Conservation (phyloP, 2,888 invertebrate genomes). For the Drosophila neonasuta region DNA sequence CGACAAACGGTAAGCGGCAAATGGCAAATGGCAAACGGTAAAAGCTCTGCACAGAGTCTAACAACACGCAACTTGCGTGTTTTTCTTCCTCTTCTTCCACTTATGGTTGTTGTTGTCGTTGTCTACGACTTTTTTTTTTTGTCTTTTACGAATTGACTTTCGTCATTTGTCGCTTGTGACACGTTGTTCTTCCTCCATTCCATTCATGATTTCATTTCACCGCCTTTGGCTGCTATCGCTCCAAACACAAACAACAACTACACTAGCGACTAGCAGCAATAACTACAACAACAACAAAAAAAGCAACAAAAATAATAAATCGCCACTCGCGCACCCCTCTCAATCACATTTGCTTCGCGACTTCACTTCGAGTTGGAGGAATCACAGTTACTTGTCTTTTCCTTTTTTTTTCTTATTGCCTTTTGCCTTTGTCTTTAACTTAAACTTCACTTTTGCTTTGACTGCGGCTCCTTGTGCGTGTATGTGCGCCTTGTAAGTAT, state of each 20-base stretch:
- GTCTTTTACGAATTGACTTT: conserved; percentile 9
- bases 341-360: conserved; percentile 6
- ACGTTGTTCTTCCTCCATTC: conserved; percentile 8
- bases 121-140: neutral
- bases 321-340: conserved; percentile 1
- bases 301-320: conserved; percentile 16
- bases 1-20: conserved; percentile 10
- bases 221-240: conserved; percentile 33
- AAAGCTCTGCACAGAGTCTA: conserved; percentile 3
- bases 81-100: neutral
- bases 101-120: conserved; percentile 6
- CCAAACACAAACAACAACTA: conserved; percentile 14
- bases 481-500: conserved; percentile 1
- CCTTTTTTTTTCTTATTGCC: conserved; percentile 3
- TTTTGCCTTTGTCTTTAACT: conserved; percentile 21
- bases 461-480: conserved; percentile 4
- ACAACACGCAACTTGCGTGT: conserved; percentile 16
- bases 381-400: conserved; percentile 21
- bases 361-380: conserved; percentile 17
- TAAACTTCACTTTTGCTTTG: conserved; percentile 36
- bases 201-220: conserved; percentile 39
- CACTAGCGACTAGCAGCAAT: conserved; percentile 4
- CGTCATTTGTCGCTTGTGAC: conserved; percentile 18
- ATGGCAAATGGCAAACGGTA: conserved; percentile 19
- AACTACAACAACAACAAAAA: conserved; percentile 16